Conservation (phyloP, 2,113 vertebrate species). For the Callopanchax toddi region DNA sequence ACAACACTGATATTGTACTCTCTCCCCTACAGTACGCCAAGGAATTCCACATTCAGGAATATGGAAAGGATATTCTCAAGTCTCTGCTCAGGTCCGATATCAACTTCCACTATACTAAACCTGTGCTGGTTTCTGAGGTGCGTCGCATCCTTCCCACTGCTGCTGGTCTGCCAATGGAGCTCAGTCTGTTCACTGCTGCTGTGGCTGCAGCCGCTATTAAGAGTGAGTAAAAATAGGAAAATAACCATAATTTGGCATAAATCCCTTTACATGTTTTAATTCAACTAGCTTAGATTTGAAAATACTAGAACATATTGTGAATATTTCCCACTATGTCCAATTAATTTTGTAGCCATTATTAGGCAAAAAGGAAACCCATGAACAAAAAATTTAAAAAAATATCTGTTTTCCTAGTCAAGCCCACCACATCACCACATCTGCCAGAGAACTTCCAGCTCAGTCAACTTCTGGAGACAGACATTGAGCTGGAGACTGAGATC, state of each 20-base stretch:
- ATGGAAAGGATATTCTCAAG: slow-evolving; percentile 35
- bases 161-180: slow-evolving; percentile 82
- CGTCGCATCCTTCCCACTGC: slow-evolving; percentile 77
- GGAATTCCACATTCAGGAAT: slow-evolving; percentile 7
- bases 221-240: slow-evolving; percentile 55
- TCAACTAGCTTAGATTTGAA: not conserved
- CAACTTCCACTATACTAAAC: slow-evolving; percentile 65
- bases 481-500: slow-evolving; percentile 67
- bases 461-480: slow-evolving; percentile 64
- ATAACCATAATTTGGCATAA: not conserved
- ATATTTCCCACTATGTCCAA: too few species aligned
- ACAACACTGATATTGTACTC: not conserved
- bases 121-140: slow-evolving; percentile 75
- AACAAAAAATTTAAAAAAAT: too few species aligned
- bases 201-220: slow-evolving; percentile 63
- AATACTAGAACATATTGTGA: too few species aligned
- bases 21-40: slow-evolving; percentile 50
- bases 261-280: not conserved
- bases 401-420: slow-evolving; percentile 54
- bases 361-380: not conserved
- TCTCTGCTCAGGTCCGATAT: slow-evolving; percentile 69
- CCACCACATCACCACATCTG: slow-evolving; percentile 58
- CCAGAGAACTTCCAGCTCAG: slow-evolving; percentile 56
- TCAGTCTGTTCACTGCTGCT: slow-evolving; percentile 72
- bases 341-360: not conserved